Evolutionary conservation across 2,797 vertebrate genomes (phyloP).

Genomic region (Xyrichtys novacula): DNA sequence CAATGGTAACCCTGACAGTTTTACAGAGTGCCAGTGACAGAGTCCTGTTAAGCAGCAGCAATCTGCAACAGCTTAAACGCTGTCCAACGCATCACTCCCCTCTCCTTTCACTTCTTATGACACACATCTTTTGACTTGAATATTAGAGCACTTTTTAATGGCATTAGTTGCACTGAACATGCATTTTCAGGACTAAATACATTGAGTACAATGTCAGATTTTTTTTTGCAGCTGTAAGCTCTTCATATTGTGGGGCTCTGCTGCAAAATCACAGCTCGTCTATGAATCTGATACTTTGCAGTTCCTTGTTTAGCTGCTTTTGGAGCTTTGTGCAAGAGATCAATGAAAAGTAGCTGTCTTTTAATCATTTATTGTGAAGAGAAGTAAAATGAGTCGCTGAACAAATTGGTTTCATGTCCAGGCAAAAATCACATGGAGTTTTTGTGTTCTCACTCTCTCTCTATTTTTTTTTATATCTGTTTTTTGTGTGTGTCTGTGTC

Average conservation of each 20-base stretch:
- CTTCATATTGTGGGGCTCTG: slow-evolving; percentile 9
- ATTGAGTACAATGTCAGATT: background rate
- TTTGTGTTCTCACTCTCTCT: slow-evolving; percentile 65
- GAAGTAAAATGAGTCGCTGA: slow-evolving; percentile 65
- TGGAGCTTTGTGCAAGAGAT: slow-evolving; percentile 68
- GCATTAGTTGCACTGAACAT: slow-evolving; percentile 23
- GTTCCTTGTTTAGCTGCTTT: slow-evolving; percentile 53
- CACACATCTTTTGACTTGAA: slow-evolving; percentile 31
- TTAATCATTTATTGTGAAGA: slow-evolving; percentile 74
- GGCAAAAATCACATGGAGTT: slow-evolving; percentile 70
- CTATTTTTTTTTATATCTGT: slow-evolving; percentile 55
- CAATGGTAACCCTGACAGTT: slow-evolving; percentile 83
- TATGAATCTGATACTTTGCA: slow-evolving; percentile 21
- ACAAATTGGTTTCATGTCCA: slow-evolving; percentile 78
- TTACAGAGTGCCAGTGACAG: slow-evolving; percentile 79
- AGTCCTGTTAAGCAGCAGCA: slow-evolving; percentile 74
- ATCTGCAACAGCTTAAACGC: slow-evolving; percentile 63
- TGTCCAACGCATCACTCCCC: slow-evolving; percentile 38
- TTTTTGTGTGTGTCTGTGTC: slow-evolving; percentile 38
- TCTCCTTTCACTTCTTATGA: slow-evolving; percentile 17
- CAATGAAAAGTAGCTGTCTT: slow-evolving; percentile 67
- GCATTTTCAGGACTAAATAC: slow-evolving; percentile 20
- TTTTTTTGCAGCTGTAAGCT: slow-evolving; percentile 23
- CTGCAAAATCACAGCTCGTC: slow-evolving; percentile 12
- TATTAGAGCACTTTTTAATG: slow-evolving; percentile 49